These are phyloP conservation scores for Malurus cyaneus DNA, from an alignment of 2,113 vertebrate genomes.

Conservation along the genomic window DNA sequence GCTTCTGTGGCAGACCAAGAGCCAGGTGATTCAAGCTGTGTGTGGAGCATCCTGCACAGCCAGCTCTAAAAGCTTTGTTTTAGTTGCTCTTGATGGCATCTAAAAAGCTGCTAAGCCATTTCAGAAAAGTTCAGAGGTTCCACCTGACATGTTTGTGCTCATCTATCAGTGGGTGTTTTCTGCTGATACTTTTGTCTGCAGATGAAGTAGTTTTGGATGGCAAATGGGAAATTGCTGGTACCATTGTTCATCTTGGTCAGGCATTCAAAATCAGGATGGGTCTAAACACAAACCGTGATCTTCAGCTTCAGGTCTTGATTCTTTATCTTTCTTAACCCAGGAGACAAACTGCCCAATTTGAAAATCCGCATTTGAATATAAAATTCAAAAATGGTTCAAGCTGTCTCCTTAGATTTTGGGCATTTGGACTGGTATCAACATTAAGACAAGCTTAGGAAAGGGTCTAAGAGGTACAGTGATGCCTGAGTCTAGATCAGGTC, in stretches of 20 bases:
- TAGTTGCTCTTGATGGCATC: constrained; percentile 54
- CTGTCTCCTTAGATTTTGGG: background rate
- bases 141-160: background rate
- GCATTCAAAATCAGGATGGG: background rate
- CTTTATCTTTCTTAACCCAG: background rate
- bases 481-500: background rate
- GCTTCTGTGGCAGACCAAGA: constrained; percentile 59
- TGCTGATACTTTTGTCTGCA: constrained; percentile 18
- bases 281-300: background rate
- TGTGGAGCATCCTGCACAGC: constrained; percentile 16
- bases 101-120: constrained; percentile 26
- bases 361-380: background rate
- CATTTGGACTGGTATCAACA: background rate
- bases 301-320: background rate
- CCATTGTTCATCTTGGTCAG: background rate
- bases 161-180: background rate
- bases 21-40: constrained; percentile 36
- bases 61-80: constrained; percentile 57
- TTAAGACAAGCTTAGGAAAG: background rate
- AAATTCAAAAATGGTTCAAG: background rate
- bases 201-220: background rate
- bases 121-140: constrained; percentile 40
- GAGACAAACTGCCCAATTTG: background rate
- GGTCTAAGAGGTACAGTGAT: background rate
- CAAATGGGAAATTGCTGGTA: background rate